phyloP scores from a whole-genome alignment of 2,888 invertebrate genomes.

The Hofmannophila pseudospretella region DNA sequence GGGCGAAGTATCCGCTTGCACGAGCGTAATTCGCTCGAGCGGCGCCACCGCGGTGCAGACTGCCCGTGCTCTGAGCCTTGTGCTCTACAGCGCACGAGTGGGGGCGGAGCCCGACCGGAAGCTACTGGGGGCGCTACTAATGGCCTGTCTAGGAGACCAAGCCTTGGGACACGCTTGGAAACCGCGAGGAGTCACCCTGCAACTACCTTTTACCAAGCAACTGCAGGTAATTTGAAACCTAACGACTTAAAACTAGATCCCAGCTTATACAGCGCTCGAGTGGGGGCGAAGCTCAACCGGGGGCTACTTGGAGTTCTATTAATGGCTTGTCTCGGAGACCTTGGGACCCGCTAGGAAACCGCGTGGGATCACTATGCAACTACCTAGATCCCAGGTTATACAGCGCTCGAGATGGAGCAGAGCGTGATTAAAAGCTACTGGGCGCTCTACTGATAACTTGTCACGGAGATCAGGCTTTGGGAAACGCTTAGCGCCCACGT shows the following conservation, averaged over 20 bases:
- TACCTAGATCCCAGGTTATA: too few species aligned
- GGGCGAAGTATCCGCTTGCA: constrained; percentile 52
- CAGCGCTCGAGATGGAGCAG: constrained; percentile 42
- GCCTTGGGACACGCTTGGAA: constrained; percentile 25
- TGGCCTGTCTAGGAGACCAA: constrained; percentile 24
- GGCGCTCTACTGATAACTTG: constrained; percentile 25
- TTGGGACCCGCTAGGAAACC: constrained; percentile 27
- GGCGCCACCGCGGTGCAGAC: constrained; percentile 17
- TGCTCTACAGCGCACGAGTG: constrained; percentile 56
- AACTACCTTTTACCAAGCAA: constrained; percentile 28
- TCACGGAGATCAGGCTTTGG: too few species aligned
- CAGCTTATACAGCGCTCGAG: constrained; percentile 58
- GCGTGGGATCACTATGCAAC: constrained; percentile 19
- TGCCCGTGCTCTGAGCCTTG: constrained; percentile 31
- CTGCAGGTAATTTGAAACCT: constrained; percentile 42
- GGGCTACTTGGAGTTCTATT: constrained; percentile 34
- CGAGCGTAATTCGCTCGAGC: constrained; percentile 26
- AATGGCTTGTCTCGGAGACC: constrained; percentile 22
- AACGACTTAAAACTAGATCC: too few species aligned
- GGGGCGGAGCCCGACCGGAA: constrained; percentile 35
- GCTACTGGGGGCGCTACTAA: constrained; percentile 32
- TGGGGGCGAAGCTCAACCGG: constrained; percentile 37
- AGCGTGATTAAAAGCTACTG: constrained; percentile 41
- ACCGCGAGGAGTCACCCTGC: constrained; percentile 21
- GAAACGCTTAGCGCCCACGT: too few species aligned